Conservation (phyloP, 2,888 invertebrate genomes). For the Pteria penguin region DNA sequence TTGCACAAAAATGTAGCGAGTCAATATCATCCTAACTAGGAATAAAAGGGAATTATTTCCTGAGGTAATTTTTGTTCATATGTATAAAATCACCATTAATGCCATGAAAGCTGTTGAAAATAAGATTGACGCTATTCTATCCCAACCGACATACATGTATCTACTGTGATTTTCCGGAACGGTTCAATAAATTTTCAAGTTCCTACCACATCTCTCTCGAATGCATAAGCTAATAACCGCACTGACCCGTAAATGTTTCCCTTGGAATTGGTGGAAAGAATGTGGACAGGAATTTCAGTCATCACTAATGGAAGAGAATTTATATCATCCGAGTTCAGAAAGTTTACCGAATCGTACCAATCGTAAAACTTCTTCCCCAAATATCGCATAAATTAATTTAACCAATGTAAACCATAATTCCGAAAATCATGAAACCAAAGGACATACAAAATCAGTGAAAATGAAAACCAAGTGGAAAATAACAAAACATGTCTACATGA, state of each 20-base stretch:
- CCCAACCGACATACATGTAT: conserved; percentile 43
- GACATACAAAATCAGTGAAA: no score
- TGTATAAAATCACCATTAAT: conserved; percentile 1
- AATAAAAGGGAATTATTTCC: conserved; percentile 16
- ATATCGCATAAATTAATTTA: no score
- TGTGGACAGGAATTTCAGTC: conserved; percentile 41
- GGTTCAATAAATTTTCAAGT: conserved; percentile 24
- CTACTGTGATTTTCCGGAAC: conserved; percentile 24
- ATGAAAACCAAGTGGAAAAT: no score
- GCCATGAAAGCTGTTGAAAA: conserved; percentile 7
- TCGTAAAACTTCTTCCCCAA: conserved; percentile 37
- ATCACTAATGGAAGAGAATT: conserved; percentile 35
- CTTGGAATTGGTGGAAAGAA: conserved; percentile 34
- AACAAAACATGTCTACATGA: no score
- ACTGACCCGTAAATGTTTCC: conserved; percentile 37
- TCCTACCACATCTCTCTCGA: conserved; percentile 8
- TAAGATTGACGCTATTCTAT: conserved; percentile 24
- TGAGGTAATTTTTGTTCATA: conserved; percentile 10
- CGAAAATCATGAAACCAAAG: no score
- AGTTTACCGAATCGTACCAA: conserved; percentile 24
- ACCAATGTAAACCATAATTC: no score
- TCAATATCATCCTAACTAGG: conserved; percentile 15
- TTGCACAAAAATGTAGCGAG: conserved; percentile 24
- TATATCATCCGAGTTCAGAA: conserved; percentile 26
- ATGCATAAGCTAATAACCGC: conserved; percentile 16